Base-by-base conservation (phyloP, 2,797 vertebrate species). In the Okamejei kenojei region DNA sequence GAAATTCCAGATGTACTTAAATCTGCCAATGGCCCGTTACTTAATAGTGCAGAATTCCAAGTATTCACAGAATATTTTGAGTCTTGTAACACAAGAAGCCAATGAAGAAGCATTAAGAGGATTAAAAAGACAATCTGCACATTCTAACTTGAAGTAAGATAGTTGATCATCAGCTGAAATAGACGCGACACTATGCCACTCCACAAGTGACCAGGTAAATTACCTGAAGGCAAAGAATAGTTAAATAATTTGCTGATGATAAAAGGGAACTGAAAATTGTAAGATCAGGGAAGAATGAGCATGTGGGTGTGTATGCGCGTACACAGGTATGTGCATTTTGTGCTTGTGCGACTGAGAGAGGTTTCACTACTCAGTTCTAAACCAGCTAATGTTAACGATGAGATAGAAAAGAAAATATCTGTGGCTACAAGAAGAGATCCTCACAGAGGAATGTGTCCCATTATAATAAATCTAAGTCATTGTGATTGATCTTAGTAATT, bases 301-400 rank as follows among this genome's bases (percentile, higher is more conserved):
- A 2, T 68, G 65, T 1, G 65, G 0, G 65, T 68, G 65, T 68
- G 65, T 68, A 0, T 15, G 65, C 17, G 65, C 23, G 21, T 73
- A 21, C 23, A 23, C 23, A 21, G 6, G 71, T 73, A 21, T 26
- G 71, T 23, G 17, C 6, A 23, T 68, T 26, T 6, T 73, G 17
- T 68, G 26, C 63, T 11, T 11, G 5, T 17, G 26, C 6, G 65
- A 11, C 5, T 61, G 11, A 58, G 61, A 88, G n/a, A n/a, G 21
- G 54, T 35, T 88, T 88, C 13, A 17, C 35, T 35, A 15, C 17
- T 88, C 15, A 88, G 61, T 88, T 10, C 65, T 65, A 2, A 88
- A 88, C n/a, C 84, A 88, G 84, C 61, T 32, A 68, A 88, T 63
- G 11, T 86, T n/a, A 86, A 86, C 21, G 63, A n/a, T 88, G 61